A percentile compares a stretch with the other conserved stretches of the same genome.
Evolutionary conservation across 2,113 vertebrate species (phyloP).

Genomic region (Anas platyrhynchos): DNA sequence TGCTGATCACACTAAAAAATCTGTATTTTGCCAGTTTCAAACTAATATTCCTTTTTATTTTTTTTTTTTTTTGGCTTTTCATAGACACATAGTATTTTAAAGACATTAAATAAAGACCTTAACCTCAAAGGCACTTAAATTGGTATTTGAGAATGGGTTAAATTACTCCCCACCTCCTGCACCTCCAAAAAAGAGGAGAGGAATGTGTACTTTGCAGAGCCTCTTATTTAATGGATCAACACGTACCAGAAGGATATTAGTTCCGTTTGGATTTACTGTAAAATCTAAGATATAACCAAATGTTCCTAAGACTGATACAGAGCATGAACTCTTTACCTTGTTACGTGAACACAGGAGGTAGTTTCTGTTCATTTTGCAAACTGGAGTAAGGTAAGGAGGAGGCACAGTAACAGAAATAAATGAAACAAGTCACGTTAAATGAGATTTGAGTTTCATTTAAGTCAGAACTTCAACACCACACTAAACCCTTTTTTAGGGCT

Average conservation of each 20-base stretch:
- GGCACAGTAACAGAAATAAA: not conserved
- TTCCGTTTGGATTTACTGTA: not conserved
- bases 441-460: not conserved
- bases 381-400: not conserved
- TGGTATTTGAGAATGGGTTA: not conserved
- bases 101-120: not conserved
- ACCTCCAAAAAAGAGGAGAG: not conserved
- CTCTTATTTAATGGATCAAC: not conserved
- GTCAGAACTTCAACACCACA: not conserved
- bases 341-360: not conserved
- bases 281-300: not conserved
- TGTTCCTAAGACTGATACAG: not conserved
- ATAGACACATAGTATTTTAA: not conserved
- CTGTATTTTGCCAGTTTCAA: not conserved
- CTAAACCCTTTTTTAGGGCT: not conserved
- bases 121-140: not conserved
- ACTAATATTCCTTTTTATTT: not conserved
- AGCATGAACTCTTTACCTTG: not conserved
- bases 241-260: not conserved
- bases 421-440: not conserved
- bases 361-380: not conserved
- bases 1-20: not conserved
- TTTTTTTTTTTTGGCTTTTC: not conserved
- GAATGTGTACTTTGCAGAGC: not conserved
- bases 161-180: not conserved